A percentile compares a stretch with the other conserved stretches of the same genome.
These are phyloP conservation scores for Apogon hyalosoma DNA, from an alignment of 2,797 vertebrate genomes.

Conservation along the genomic window DNA sequence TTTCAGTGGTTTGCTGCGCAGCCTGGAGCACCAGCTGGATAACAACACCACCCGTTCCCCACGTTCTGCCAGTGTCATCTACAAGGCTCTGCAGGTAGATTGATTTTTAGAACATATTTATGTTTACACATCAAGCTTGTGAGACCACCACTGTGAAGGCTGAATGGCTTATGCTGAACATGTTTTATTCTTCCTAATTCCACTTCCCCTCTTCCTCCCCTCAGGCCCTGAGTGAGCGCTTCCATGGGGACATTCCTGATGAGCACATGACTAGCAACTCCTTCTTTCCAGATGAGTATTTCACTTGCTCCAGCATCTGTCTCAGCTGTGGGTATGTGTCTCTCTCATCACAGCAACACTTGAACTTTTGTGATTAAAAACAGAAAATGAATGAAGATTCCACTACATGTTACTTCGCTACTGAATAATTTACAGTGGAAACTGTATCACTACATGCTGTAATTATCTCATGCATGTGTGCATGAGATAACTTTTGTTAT, in stretches of 20 bases:
- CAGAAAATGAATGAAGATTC: neutral
- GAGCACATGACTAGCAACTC: slow-evolving; percentile 95
- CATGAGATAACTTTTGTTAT: no score
- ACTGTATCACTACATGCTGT: no score
- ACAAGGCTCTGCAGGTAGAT: slow-evolving; percentile 93
- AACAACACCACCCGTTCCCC: slow-evolving; percentile 98
- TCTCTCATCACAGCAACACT: neutral
- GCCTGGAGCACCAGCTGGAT: slow-evolving; percentile 93
- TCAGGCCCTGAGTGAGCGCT: slow-evolving; percentile 96
- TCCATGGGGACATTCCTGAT: slow-evolving; percentile 95
- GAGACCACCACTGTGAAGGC: neutral
- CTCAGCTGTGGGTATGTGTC: slow-evolving; percentile 96
- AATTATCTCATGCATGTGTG: no score
- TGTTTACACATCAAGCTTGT: neutral
- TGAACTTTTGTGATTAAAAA: neutral
- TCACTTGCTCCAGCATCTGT: slow-evolving; percentile 95
- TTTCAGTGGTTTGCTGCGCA: slow-evolving; percentile 93
- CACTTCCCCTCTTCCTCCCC: no score
- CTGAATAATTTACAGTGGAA: no score
- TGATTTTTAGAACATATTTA: neutral
- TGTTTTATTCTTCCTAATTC: neutral
- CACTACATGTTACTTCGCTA: no score
- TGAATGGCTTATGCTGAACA: neutral
- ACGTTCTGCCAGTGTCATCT: slow-evolving; percentile 93
- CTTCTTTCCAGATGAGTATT: slow-evolving; percentile 98